Evolutionary conservation across 2,888 invertebrate genomes (phyloP).

Genomic region (Watsonalla cultraria): DNA sequence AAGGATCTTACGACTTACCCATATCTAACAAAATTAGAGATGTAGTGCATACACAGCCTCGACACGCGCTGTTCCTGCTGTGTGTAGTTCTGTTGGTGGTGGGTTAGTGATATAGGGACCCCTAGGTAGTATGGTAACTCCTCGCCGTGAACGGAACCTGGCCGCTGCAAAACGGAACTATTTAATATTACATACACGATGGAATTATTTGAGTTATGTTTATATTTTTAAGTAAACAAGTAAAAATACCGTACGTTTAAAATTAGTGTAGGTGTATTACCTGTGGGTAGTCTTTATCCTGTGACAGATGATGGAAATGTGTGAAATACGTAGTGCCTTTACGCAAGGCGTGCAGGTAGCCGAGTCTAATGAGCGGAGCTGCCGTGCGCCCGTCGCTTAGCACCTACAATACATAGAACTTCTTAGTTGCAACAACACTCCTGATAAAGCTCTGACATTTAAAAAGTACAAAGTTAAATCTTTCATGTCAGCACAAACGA

Average conservation of each 20-base stretch:
- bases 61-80: slow-evolving; percentile 87
- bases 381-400: slow-evolving; percentile 95
- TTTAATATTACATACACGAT: not conserved
- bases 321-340: slow-evolving; percentile 92
- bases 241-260: not conserved
- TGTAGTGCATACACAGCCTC: slow-evolving; percentile 88
- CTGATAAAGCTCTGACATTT: no score
- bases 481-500: not conserved
- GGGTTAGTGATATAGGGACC: slow-evolving; percentile 83
- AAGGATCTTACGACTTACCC: slow-evolving; percentile 81
- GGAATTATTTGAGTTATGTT: no score
- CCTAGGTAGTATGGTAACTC: slow-evolving; percentile 92
- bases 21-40: slow-evolving; percentile 91
- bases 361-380: slow-evolving; percentile 89
- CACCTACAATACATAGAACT: slow-evolving; percentile 63
- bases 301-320: slow-evolving; percentile 92
- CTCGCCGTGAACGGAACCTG: slow-evolving; percentile 91
- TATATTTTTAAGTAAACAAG: no score
- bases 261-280: slow-evolving; percentile 51
- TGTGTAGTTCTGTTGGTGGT: slow-evolving; percentile 86
- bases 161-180: slow-evolving; percentile 69
- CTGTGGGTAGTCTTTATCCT: slow-evolving; percentile 88
- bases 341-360: slow-evolving; percentile 87
- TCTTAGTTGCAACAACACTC: slow-evolving; percentile 6
- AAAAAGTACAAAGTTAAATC: not conserved